Conservation (phyloP, 2,888 invertebrate genomes). For the Ornithoptera alexandrae region DNA sequence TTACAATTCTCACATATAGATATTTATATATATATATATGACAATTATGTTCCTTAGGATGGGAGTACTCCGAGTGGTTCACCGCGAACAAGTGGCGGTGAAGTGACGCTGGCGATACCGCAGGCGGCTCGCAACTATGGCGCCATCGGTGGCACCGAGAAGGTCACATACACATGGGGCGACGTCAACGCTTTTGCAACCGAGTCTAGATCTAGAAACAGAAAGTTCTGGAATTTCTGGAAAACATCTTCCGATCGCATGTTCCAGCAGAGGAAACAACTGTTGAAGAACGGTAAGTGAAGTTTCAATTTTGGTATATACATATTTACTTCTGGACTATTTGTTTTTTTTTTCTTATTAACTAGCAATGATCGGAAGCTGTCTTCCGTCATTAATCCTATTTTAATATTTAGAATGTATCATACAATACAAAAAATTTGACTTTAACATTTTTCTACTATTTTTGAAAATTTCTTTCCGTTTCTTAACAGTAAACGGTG, state of each 20-base stretch:
- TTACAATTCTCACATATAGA: too few species aligned
- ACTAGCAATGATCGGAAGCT: too few species aligned
- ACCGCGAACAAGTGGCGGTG: constrained; percentile 57
- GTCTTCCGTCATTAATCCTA: too few species aligned
- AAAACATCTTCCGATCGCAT: constrained; percentile 57
- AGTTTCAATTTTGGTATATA: background rate
- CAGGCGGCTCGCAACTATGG: constrained; percentile 58
- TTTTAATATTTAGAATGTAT: too few species aligned
- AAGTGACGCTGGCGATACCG: constrained; percentile 58
- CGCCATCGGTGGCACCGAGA: constrained; percentile 63
- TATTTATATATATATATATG: too few species aligned
- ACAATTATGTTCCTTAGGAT: constrained; percentile 41
- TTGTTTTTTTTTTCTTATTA: too few species aligned
- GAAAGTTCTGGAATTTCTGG: constrained; percentile 71
- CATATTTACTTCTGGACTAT: too few species aligned
- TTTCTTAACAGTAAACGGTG: constrained; percentile 83
- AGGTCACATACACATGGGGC: constrained; percentile 88
- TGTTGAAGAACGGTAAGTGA: constrained; percentile 84
- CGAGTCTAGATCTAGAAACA: constrained; percentile 71
- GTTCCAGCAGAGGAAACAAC: constrained; percentile 83
- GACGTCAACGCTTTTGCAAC: constrained; percentile 88
- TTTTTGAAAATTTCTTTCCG: too few species aligned
- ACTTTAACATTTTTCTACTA: too few species aligned
- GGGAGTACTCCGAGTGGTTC: constrained; percentile 52
- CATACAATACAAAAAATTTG: too few species aligned